Evolutionary conservation across 30 jellyfish, hydroid and myxozoan genomes (phyloP).

Genomic region (Catostylus mosaicus): DNA sequence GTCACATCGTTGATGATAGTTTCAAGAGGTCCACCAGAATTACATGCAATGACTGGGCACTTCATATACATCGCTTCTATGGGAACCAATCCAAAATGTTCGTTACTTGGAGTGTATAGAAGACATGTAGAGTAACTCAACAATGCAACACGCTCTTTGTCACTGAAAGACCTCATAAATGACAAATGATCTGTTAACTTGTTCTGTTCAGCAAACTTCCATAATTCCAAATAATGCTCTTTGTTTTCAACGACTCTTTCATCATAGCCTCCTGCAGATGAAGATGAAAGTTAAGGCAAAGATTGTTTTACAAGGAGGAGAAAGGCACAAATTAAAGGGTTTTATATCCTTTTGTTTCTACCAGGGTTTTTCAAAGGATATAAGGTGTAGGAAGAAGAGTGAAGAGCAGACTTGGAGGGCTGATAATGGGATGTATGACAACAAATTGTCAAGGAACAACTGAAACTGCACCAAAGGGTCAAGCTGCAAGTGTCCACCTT

Average conservation of each 20-base stretch:
- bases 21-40: constrained; percentile 98
- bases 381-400: too few species aligned
- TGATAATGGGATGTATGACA: too few species aligned
- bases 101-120: constrained; percentile 91
- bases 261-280: constrained; percentile 91
- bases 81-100: constrained; percentile 98
- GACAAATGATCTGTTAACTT: constrained; percentile 66
- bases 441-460: too few species aligned
- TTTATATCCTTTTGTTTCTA: too few species aligned
- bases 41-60: constrained; percentile 96
- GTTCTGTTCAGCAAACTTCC: constrained; percentile 53
- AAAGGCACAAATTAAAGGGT: too few species aligned
- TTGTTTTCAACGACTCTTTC: constrained; percentile 87
- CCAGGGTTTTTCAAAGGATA: too few species aligned
- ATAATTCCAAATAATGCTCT: constrained; percentile 82
- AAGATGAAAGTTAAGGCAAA: not conserved
- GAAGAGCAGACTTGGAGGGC: too few species aligned
- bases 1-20: constrained; percentile 78
- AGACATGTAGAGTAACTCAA: constrained; percentile 78
- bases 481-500: too few species aligned
- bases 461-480: too few species aligned
- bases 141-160: constrained; percentile 73
- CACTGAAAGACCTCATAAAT: constrained; percentile 85
- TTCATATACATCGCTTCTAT: constrained; percentile 93
- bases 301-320: too few species aligned